A percentile compares a stretch with the other conserved stretches of the same genome.
These are phyloP conservation scores for Vespertilio murinus DNA, from an alignment of 2,797 vertebrate species.

Conservation along the genomic window DNA sequence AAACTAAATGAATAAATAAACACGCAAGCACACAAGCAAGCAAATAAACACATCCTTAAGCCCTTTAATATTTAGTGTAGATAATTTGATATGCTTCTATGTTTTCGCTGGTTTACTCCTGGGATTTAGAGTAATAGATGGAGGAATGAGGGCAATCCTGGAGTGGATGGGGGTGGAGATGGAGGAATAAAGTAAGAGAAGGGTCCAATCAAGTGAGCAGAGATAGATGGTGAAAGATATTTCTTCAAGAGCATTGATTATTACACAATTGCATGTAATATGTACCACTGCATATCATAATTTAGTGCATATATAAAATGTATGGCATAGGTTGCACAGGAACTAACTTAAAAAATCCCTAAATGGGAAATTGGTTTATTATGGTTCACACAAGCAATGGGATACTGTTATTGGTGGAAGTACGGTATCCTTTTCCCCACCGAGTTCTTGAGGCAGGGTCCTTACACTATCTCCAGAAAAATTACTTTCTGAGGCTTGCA, in stretches of 20 bases:
- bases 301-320: neutral
- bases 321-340: neutral
- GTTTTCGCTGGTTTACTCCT: neutral
- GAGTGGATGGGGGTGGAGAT: too few species aligned
- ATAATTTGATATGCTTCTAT: slow-evolving; percentile 3
- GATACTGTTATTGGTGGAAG: neutral
- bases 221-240: neutral
- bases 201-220: neutral
- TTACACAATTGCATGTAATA: neutral
- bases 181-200: neutral
- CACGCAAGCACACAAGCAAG: neutral
- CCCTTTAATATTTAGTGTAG: neutral
- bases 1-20: slow-evolving; percentile 47
- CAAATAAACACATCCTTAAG: neutral
- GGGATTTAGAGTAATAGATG: neutral
- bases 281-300: neutral
- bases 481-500: too few species aligned
- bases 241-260: neutral
- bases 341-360: neutral
- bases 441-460: too few species aligned
- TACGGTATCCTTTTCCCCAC: too few species aligned
- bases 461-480: too few species aligned
- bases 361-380: neutral
- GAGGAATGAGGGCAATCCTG: neutral
- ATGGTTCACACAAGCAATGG: neutral